Evolutionary conservation across 2,888 invertebrate species (phyloP), one percentile per base, ranked within the genome.

Genomic region (Carabus problematicus): DNA sequence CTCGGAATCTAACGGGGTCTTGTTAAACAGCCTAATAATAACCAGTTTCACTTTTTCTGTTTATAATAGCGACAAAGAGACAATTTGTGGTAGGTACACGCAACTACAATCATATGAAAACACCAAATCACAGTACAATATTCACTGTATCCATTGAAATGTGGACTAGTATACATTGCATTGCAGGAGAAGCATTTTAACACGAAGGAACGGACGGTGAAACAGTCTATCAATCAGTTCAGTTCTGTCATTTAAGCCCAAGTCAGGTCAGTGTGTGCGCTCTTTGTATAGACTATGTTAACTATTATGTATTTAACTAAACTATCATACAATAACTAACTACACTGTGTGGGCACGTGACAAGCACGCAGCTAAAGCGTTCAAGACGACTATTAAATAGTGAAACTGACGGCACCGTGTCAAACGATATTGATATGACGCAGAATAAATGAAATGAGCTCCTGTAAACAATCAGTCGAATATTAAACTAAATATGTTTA

Each of bases 401-500:
- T 75, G 75, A 74, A 75, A 75, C 75, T 75, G 74, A 72, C 70
- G 70, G 62, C 70, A 68, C 64, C 70, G 59, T 56, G 55, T 56
- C 61, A 63, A 70, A 62, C 63, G 67, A 67, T 62, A 71, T 68
- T 68, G 47, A 54, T 68, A 58, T 29, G 58, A 59, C 42, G 60
- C 43, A 66, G 52, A 70, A 70, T 60, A 59, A 68, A 61, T 29
- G 54, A 68, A 70, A 75, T 73, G 74, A 77, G 77, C 77, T 78
- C 78, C 77, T 78, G 76, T 74, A 74, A 74, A 74, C 74, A 73
- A 77, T 77, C 76, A 77, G 77, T 78, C 77, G 77, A 78, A 77
- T 79, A 80, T 80, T 77, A 80, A 80, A 79, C 80, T 79, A 81
- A 80, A 78, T 79, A 79, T 80, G 79, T 79, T 79, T 82, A 82